Conservation (phyloP, 2,797 vertebrate species). For the Epinephelus awoara region DNA sequence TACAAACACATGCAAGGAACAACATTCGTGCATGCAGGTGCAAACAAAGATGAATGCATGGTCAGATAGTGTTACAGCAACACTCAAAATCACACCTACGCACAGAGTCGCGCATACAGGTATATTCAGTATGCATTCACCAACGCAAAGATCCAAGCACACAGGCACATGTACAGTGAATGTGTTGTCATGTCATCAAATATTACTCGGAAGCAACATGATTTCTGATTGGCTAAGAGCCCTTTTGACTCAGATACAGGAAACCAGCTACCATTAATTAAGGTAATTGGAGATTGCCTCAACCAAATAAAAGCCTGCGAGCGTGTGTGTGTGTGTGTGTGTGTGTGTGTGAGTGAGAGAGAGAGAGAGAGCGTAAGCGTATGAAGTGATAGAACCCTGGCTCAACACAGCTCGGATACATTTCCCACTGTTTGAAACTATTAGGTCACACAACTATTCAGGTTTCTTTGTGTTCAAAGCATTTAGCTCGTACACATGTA, state of each 20-base stretch:
- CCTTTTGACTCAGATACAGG: constrained; percentile 34
- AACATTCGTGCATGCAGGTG: constrained; percentile 6
- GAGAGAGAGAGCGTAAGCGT: neutral
- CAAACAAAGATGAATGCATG: constrained; percentile 27
- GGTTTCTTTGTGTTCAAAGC: constrained; percentile 15
- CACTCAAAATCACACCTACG: constrained; percentile 11
- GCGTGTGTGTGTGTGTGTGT: constrained; percentile 8
- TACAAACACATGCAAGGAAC: constrained; percentile 6
- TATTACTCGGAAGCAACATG: constrained; percentile 17
- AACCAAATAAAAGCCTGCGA: constrained; percentile 27
- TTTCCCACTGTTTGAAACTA: constrained; percentile 16
- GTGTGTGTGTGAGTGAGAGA: neutral
- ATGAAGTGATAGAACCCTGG: constrained; percentile 25
- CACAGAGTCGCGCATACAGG: neutral
- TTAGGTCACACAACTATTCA: constrained; percentile 5
- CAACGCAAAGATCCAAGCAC: neutral
- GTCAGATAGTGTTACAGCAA: constrained; percentile 40
- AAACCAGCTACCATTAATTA: constrained; percentile 60
- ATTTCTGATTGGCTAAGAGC: constrained; percentile 41
- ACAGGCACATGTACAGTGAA: neutral
- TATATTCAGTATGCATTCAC: neutral
- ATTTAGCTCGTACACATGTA: neutral
- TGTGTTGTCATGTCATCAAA: constrained; percentile 37
- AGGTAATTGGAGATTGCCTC: constrained; percentile 45
- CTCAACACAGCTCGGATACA: neutral